These are phyloP conservation scores for Atethmia centrago DNA, from an alignment of 2,888 invertebrate species.

Conservation along the genomic window DNA sequence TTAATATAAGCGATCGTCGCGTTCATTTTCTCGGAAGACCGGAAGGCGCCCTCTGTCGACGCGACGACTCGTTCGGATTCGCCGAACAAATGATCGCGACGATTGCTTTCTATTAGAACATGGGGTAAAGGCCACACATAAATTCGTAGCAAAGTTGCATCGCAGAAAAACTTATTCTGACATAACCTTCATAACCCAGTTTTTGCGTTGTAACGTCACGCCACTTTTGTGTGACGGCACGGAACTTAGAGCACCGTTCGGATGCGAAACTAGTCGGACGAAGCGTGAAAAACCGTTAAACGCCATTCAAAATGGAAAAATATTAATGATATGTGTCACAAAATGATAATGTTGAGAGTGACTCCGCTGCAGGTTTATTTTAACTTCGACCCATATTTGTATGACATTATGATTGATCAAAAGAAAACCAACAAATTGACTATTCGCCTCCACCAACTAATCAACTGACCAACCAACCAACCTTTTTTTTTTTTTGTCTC, in stretches of 20 bases:
- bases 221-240: neutral
- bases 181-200: too few relatives aligned
- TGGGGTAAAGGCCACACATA: neutral
- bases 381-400: neutral
- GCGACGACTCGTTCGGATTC: neutral
- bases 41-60: neutral
- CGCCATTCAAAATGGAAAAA: neutral
- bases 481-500: too few relatives aligned
- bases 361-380: neutral
- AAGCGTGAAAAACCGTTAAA: neutral
- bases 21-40: neutral
- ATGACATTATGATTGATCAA: neutral
- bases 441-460: constrained; percentile 7
- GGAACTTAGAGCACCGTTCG: neutral
- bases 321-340: neutral
- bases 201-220: too few relatives aligned
- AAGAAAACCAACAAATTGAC: constrained; percentile 10
- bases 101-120: neutral
- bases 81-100: neutral
- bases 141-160: neutral
- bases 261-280: neutral
- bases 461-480: constrained; percentile 1
- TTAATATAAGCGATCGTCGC: neutral
- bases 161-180: neutral
- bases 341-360: constrained; percentile 15